Conservation (phyloP, 2,113 vertebrate genomes). For the Pseudorhombus dupliciocellatus region DNA sequence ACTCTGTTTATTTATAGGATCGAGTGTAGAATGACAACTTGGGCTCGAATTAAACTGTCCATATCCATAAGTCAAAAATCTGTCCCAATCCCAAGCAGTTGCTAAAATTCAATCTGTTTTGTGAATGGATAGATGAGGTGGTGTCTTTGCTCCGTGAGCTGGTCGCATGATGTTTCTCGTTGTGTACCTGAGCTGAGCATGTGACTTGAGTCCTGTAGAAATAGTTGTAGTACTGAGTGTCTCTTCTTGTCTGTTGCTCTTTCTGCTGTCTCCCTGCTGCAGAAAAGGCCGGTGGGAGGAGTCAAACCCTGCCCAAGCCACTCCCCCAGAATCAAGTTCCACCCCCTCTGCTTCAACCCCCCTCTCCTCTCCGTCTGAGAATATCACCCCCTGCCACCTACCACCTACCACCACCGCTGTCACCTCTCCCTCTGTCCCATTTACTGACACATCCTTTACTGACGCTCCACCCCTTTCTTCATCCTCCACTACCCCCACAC, state of each 20-base stretch:
- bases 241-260: conserved; percentile 79
- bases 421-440: conserved; percentile 44
- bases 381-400: conserved; percentile 33
- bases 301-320: conserved; percentile 79
- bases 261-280: conserved; percentile 76
- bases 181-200: conserved; percentile 56
- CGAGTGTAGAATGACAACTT: too few relatives aligned
- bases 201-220: conserved; percentile 59
- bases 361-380: conserved; percentile 63
- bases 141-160: conserved; percentile 31
- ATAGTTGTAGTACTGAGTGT: conserved; percentile 76
- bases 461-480: conserved; percentile 33
- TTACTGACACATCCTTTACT: conserved; percentile 48
- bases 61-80: neutral
- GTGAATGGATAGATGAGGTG: neutral
- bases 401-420: conserved; percentile 36
- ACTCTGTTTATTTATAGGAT: too few relatives aligned
- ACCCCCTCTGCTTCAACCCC: conserved; percentile 75
- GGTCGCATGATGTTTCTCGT: conserved; percentile 54
- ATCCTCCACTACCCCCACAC: conserved; percentile 63
- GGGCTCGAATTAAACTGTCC: neutral
- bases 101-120: neutral
- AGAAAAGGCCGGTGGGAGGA: conserved; percentile 84
- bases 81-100: neutral
- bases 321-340: conserved; percentile 74